Percentiles rank a stretch among this genome's conserved stretches.
phyloP scores from a whole-genome alignment of 2,113 vertebrate species.

The Prochilodus magdalenae region DNA sequence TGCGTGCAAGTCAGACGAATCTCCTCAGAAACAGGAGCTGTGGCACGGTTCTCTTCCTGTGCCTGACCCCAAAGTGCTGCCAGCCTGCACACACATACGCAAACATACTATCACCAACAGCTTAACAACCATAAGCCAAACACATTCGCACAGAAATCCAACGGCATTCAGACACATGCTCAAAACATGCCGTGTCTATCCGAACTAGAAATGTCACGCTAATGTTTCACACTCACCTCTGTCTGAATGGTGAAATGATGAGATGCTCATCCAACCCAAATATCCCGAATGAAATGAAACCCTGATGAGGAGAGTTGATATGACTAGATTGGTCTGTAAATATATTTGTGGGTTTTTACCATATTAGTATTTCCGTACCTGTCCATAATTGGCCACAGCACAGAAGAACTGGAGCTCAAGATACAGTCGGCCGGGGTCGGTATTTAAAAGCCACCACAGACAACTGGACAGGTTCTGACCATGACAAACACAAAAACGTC shows the following conservation, averaged over 20 bases:
- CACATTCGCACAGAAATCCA: neutral
- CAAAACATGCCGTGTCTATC: too few species aligned
- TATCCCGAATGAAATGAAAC: conserved; percentile 94
- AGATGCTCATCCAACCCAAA: conserved; percentile 96
- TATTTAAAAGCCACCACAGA: conserved; percentile 96
- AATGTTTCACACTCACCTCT: conserved; percentile 78
- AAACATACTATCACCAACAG: neutral
- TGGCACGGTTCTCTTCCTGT: conserved; percentile 64
- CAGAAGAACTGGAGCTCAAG: conserved; percentile 98
- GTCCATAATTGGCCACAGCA: conserved; percentile 94
- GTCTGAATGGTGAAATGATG: conserved; percentile 94
- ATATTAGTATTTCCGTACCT: conserved; percentile 77
- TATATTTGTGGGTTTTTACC: neutral
- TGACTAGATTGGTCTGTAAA: too few species aligned
- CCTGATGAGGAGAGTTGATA: conserved; percentile 71
- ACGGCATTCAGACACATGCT: too few species aligned
- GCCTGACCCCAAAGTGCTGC: conserved; percentile 84
- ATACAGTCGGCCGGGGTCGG: conserved; percentile 91
- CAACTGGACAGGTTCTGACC: conserved; percentile 94
- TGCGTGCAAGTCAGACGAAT: conserved; percentile 95
- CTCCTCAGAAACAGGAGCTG: conserved; percentile 84
- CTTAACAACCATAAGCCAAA: neutral
- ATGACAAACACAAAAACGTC: neutral
- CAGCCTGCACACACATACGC: conserved; percentile 74
- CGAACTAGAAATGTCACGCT: neutral